Base-by-base conservation (phyloP, 2,888 invertebrate species). In the Drosophila emarginata region DNA sequence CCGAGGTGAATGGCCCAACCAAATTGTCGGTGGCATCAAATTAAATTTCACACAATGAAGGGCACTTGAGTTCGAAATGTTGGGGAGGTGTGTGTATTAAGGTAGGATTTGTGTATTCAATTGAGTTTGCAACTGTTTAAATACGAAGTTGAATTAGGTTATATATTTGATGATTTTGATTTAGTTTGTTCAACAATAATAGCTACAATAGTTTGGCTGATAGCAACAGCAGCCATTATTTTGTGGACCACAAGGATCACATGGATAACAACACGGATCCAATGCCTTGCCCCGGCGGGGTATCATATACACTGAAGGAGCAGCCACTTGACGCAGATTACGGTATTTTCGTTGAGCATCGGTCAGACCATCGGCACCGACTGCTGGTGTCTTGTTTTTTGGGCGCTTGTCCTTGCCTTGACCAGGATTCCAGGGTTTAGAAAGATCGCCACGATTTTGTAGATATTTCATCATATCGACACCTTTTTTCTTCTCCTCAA, bases 381-480 rank as follows among this genome's bases (percentile, higher is more conserved):
- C 28, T 1, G 61, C 59, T 15, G 64, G 37, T 1, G 61, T 7
- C 67, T 37, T 92, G 1, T 62, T 14, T 51, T 14, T 0, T 11
- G 15, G 0, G 7, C 67, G 32, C 5, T 2, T 70, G 21, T 57
- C 92, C 90, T 92, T 92, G 36, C 57, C 56, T n/a, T 70, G 64
- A 14, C 37, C n/a, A 0, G 81, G 51, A 14, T 81, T 61, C 77
- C 74, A 81, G 6, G 82, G 82, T 4, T 15, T 50, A 0, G 9
- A 0, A 1, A 79, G 28, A 0, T 74, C 28, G 5, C 75, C 76
- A 14, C 64, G 64, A 18, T 70, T 45, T 4, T 73, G 61, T n/a
- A 83, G 37, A 60, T 88, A 88, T 26, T 74, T 68, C 52, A 86
- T 74, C 77, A 86, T 78, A 37, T 89, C 65, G 12, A 73, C 59